Percentiles rank a stretch among this genome's conserved stretches.
Conservation (phyloP, 2,888 invertebrate species). For the Mylabris sibirica region DNA sequence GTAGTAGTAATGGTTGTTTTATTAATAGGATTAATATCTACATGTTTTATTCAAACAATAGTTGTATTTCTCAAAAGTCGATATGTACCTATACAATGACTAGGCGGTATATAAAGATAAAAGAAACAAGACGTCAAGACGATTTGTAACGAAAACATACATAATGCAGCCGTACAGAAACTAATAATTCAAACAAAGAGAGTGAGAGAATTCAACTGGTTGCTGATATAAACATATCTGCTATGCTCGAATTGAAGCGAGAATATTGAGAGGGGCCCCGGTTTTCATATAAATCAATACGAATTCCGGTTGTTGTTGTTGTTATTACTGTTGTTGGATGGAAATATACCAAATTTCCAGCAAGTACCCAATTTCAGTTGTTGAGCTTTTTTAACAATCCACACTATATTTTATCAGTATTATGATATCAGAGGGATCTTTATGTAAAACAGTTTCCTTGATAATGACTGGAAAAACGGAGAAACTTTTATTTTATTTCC, state of each 20-base stretch:
- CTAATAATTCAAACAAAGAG: slow-evolving; percentile 36
- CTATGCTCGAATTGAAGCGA: not conserved
- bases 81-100: not conserved
- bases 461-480: slow-evolving; percentile 54
- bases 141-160: not conserved
- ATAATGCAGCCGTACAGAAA: slow-evolving; percentile 22
- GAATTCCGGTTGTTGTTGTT: slow-evolving; percentile 47
- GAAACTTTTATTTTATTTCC: slow-evolving; percentile 43
- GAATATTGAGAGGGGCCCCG: slow-evolving; percentile 1
- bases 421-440: slow-evolving; percentile 56
- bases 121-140: not conserved
- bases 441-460: slow-evolving; percentile 61
- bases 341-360: slow-evolving; percentile 49
- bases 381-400: not conserved
- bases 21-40: not conserved
- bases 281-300: slow-evolving; percentile 55
- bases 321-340: slow-evolving; percentile 21
- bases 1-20: too few species aligned
- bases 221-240: slow-evolving; percentile 46
- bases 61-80: not conserved
- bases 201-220: slow-evolving; percentile 48
- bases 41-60: slow-evolving; percentile 9
- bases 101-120: not conserved
- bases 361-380: slow-evolving; percentile 54
- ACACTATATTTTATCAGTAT: slow-evolving; percentile 47